Conservation (phyloP, 2,797 vertebrate genomes). For the Nannoperca australis region DNA sequence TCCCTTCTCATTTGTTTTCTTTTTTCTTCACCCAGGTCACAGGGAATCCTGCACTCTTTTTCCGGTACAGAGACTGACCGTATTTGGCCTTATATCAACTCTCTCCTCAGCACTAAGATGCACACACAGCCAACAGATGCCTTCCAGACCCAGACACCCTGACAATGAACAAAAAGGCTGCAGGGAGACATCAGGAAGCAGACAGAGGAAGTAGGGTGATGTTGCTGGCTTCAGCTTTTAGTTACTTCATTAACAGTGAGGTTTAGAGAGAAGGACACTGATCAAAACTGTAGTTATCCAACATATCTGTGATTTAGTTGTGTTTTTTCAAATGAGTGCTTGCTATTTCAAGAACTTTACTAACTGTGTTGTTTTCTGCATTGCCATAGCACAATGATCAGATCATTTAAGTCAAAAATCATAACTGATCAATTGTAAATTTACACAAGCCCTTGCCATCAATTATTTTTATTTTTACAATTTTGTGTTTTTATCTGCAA, state of each 20-base stretch:
- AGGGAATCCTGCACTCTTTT: slow-evolving; percentile 93
- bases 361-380: slow-evolving; percentile 23
- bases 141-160: slow-evolving; percentile 71
- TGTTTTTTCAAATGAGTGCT: slow-evolving; percentile 7
- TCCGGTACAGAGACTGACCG: slow-evolving; percentile 96
- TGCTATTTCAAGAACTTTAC: slow-evolving; percentile 38
- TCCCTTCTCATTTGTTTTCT: slow-evolving; percentile 6
- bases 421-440: not conserved
- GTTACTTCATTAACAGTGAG: slow-evolving; percentile 10
- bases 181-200: slow-evolving; percentile 22
- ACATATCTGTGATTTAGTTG: slow-evolving; percentile 19
- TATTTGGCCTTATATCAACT: slow-evolving; percentile 96
- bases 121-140: slow-evolving; percentile 77
- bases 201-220: slow-evolving; percentile 19
- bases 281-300: slow-evolving; percentile 24
- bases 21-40: slow-evolving; percentile 83
- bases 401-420: not conserved
- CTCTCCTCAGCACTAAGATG: slow-evolving; percentile 91
- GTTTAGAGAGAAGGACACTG: slow-evolving; percentile 21
- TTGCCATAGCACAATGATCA: slow-evolving; percentile 5
- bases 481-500: not conserved
- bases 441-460: not conserved
- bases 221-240: slow-evolving; percentile 25
- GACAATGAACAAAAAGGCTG: slow-evolving; percentile 43
- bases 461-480: not conserved